A percentile compares a stretch with the other conserved stretches of the same genome.
Conservation (phyloP, 2,113 vertebrate species). For the Mystacornis crossleyi region DNA sequence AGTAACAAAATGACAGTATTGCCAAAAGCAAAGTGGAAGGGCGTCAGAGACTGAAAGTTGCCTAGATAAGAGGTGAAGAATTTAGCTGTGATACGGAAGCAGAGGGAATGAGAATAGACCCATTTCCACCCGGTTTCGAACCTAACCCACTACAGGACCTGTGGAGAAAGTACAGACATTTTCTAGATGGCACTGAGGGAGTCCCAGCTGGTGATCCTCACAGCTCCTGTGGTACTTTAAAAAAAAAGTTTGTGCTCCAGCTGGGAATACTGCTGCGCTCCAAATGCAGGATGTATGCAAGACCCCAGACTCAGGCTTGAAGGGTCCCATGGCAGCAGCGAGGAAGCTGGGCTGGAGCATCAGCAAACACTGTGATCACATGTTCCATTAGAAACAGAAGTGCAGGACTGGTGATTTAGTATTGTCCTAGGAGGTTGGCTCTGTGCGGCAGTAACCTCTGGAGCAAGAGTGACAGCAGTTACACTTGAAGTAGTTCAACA, state of each 20-base stretch:
- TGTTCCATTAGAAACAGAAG: not conserved
- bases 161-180: not conserved
- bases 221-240: not conserved
- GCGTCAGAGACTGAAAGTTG: not conserved
- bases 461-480: not conserved
- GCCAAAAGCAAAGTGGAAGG: not conserved
- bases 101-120: not conserved
- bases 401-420: not conserved
- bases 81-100: not conserved
- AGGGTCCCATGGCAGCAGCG: not conserved
- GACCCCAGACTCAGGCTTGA: not conserved
- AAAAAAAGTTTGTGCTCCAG: not conserved
- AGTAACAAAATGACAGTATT: not conserved
- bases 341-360: not conserved
- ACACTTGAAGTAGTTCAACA: not conserved
- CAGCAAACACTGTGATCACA: not conserved
- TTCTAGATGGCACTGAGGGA: not conserved
- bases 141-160: too few relatives aligned
- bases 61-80: not conserved
- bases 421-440: not conserved
- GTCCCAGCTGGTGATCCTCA: rapidly evolving
- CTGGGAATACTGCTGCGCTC: not conserved
- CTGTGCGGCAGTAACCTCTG: not conserved
- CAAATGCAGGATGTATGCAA: not conserved
- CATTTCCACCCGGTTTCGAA: too few relatives aligned